Conservation (phyloP, 2,797 vertebrate species). For the Halcyon badia region DNA sequence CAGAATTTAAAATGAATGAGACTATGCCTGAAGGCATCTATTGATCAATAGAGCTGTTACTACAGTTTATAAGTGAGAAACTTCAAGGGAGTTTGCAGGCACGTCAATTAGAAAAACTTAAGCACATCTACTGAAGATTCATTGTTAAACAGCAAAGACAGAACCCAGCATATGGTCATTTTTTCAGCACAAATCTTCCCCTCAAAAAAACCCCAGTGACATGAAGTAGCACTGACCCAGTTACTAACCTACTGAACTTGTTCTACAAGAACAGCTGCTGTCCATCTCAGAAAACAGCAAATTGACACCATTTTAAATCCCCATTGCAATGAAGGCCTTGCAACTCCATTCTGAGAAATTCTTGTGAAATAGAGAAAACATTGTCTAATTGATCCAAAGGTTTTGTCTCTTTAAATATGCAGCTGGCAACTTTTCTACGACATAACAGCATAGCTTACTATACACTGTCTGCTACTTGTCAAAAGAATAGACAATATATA, state of each 20-base stretch:
- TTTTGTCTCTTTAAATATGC: background rate
- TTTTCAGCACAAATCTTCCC: background rate
- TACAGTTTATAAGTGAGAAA: background rate
- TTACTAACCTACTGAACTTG: background rate
- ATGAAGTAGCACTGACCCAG: background rate
- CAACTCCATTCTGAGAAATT: background rate
- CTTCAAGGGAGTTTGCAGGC: background rate
- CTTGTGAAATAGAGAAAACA: background rate
- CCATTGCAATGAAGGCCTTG: background rate
- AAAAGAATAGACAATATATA: constrained; percentile 6
- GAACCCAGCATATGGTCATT: background rate
- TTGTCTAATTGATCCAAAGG: background rate
- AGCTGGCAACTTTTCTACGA: background rate
- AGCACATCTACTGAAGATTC: background rate
- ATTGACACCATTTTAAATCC: background rate
- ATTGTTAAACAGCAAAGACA: background rate
- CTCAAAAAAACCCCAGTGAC: background rate
- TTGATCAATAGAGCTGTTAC: background rate
- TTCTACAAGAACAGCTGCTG: background rate
- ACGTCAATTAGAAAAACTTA: background rate
- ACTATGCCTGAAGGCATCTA: background rate
- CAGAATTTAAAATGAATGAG: background rate
- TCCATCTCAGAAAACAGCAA: background rate
- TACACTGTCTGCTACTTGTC: constrained; percentile 11
- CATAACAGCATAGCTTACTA: background rate